Base-by-base conservation (phyloP, 2,888 invertebrate genomes). In the Hyposoter dolosus region DNA sequence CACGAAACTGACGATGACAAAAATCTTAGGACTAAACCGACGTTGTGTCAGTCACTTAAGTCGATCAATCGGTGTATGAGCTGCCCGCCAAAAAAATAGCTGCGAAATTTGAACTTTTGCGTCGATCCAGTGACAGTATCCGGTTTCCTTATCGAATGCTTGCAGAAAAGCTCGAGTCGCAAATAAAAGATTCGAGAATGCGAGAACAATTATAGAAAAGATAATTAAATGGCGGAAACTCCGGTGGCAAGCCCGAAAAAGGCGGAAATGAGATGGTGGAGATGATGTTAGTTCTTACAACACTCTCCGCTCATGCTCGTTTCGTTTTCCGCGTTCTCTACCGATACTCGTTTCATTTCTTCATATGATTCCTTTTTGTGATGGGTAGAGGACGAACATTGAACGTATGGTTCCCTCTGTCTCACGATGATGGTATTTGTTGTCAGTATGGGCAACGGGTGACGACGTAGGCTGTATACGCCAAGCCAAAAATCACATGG, bases 341-440 rank as follows among this genome's bases (percentile, higher is more conserved):
- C 63, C 56, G 69, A 81, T 78, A 53, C 45, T 60, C 69, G 76
- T 65, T 47, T 47, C 35, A 19, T 65, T 40, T 23, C 56, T n/a
- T 71, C 69, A 47, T 63, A 53, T 53, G 77, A 72, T 77, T 17
- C 53, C 35, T 77, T 83, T 81, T 85, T 78, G 69, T 65, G 53
- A 66, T 78, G 74, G 81, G 79, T 79, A 82, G 83, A 71, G 10
- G 10, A 71, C 76, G 77, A 77, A 74, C 68, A 82, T 77, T 69
- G 83, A 83, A 83, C 78, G 80, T 77, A 72, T 83, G 80, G 53
- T 74, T 74, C 23, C 65, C 63, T 47, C 45, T 71, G 75, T 75
- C 50, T 72, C 28, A 56, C 68, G 79, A 76, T 77, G 71, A 74
- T 79, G 82, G 66, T 60, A 85, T 75, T 80, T 82, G 9, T 1